Evolutionary conservation across 2,888 invertebrate species (phyloP).

Genomic region (Drosophila nigricruria): DNA sequence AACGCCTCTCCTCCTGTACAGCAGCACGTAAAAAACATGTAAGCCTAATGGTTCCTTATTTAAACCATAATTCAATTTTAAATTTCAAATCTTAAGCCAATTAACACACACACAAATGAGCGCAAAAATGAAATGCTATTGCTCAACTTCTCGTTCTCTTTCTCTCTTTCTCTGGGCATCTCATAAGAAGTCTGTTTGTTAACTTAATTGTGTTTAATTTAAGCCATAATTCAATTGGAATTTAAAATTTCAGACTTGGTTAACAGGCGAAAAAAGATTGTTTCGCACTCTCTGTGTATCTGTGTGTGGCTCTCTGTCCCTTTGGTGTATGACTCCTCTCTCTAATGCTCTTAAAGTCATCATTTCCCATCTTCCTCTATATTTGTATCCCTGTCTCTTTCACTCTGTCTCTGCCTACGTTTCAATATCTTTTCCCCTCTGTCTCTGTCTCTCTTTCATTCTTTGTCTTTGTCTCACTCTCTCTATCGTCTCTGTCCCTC

Average conservation of each 20-base stretch:
- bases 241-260: neutral
- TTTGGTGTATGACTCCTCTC: neutral
- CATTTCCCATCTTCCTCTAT: neutral
- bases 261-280: neutral
- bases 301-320: neutral
- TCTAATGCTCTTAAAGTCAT: neutral
- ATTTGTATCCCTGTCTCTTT: neutral
- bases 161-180: neutral
- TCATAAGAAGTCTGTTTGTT: neutral
- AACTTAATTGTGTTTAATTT: neutral
- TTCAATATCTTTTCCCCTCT: too few species aligned
- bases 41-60: conserved; percentile 6
- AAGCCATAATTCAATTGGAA: conserved; percentile 3
- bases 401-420: neutral
- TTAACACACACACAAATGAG: conserved; percentile 2
- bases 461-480: neutral
- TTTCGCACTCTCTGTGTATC: neutral
- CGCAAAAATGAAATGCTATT: neutral
- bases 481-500: neutral
- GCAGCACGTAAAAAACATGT: neutral
- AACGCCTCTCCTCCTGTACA: neutral
- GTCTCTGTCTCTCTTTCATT: neutral
- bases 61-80: conserved; percentile 3
- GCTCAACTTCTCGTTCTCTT: neutral
- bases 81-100: conserved; percentile 12